Percentiles rank a stretch among this genome's conserved stretches.
Evolutionary conservation across 2,797 vertebrate species (phyloP).

Genomic region (Vipera latastei): DNA sequence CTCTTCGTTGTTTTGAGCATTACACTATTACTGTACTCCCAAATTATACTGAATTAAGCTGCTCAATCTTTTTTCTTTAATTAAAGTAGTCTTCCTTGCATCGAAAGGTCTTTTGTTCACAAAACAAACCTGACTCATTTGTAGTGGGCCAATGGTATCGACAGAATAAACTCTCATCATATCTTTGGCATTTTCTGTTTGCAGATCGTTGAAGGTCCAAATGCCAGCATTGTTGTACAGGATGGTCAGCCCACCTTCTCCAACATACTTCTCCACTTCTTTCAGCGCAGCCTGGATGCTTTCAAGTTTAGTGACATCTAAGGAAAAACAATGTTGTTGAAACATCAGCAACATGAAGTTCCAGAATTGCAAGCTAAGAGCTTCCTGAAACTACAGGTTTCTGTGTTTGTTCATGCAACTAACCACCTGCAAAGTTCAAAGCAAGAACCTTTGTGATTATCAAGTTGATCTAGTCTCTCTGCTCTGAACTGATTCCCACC

Average conservation of each 20-base stretch:
- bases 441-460: neutral
- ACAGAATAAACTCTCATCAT: neutral
- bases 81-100: neutral
- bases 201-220: fast-evolving
- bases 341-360: neutral
- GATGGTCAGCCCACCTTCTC: neutral
- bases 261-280: neutral
- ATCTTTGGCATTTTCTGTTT: neutral
- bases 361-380: neutral
- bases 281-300: neutral
- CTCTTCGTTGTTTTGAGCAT: neutral
- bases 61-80: neutral
- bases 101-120: neutral
- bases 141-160: neutral
- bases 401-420: neutral
- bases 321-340: neutral
- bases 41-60: neutral
- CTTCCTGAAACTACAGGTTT: neutral
- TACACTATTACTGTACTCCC: fast-evolving
- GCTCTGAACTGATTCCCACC: neutral
- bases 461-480: neutral
- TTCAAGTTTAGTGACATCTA: neutral
- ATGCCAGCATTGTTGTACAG: neutral
- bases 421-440: neutral
- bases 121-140: neutral